Evolutionary conservation across 1,140 invertebrate species (phyloP).

Genomic region (Achroia grisella): DNA sequence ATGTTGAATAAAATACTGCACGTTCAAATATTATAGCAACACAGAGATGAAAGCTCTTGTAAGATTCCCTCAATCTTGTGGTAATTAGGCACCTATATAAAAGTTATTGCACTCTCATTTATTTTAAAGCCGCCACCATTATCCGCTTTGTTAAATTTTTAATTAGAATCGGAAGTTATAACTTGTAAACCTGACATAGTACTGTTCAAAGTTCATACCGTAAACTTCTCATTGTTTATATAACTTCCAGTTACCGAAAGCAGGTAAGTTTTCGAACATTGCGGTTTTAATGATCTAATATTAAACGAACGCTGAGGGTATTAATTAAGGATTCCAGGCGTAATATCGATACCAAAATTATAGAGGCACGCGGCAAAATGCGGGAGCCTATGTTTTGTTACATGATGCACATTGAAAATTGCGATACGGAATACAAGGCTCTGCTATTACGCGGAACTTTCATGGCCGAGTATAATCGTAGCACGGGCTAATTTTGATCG

Average conservation of each 20-base stretch:
- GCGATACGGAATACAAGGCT: not conserved
- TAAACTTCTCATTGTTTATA: slow-evolving; percentile 65
- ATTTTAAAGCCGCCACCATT: slow-evolving; percentile 29
- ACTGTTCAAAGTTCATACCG: slow-evolving; percentile 51
- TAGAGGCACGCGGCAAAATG: slow-evolving; percentile 17
- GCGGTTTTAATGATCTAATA: slow-evolving; percentile 71
- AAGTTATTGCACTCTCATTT: slow-evolving; percentile 10
- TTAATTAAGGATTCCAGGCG: slow-evolving; percentile 64
- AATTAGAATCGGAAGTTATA: slow-evolving; percentile 56
- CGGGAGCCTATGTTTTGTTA: slow-evolving; percentile 4
- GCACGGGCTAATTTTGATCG: not conserved
- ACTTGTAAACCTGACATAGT: slow-evolving; percentile 55
- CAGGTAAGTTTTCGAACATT: slow-evolving; percentile 68
- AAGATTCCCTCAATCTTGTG: no score
- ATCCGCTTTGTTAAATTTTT: slow-evolving; percentile 59
- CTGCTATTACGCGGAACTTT: not conserved
- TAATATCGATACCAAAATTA: slow-evolving; percentile 42
- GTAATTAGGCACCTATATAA: no score
- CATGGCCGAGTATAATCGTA: not conserved
- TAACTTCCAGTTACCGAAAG: slow-evolving; percentile 55
- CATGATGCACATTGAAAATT: slow-evolving; percentile 2
- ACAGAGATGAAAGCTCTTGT: no score
- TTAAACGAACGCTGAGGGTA: slow-evolving; percentile 62
- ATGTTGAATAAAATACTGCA: no score
- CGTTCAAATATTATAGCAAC: no score